A percentile compares a stretch with the other conserved stretches of the same genome.
Conservation (phyloP, 64 coral and sea anemone genomes). For the Montipora cactus region DNA sequence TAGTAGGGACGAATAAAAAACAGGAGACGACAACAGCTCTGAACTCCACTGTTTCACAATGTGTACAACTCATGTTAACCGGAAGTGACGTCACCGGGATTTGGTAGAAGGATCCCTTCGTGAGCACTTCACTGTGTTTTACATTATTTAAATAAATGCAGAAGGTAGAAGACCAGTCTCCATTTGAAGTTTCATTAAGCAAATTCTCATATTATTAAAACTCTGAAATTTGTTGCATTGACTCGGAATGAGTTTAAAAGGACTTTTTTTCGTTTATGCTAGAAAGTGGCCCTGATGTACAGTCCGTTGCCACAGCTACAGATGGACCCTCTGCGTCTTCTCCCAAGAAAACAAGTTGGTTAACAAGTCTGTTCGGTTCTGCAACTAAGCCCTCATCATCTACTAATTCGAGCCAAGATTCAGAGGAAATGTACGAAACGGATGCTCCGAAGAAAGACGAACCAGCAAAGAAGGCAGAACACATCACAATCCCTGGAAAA, state of each 20-base stretch:
- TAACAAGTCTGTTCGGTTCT: constrained; percentile 66
- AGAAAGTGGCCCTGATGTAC: not conserved
- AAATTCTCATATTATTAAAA: not conserved
- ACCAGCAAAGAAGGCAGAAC: constrained; percentile 47
- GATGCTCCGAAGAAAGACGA: constrained; percentile 41
- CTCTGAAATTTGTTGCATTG: not conserved
- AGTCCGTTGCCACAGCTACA: not conserved
- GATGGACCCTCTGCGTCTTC: constrained; percentile 3
- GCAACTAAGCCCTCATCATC: not conserved
- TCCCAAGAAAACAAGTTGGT: constrained; percentile 62
- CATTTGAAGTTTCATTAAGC: not conserved
- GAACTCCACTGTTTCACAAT: no score
- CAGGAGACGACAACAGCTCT: no score
- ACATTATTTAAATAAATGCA: no score
- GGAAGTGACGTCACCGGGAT: no score
- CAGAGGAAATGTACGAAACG: constrained; percentile 10
- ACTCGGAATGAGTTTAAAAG: not conserved
- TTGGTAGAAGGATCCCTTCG: no score
- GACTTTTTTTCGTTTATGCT: not conserved
- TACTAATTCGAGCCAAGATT: constrained; percentile 19
- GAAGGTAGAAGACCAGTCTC: not conserved
- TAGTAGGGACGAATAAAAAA: no score
- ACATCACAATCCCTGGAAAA: constrained; percentile 76
- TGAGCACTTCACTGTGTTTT: no score
- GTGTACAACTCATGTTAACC: no score